Conservation (phyloP, 92 coral and sea anemone species). For the Actinernus sp. region DNA sequence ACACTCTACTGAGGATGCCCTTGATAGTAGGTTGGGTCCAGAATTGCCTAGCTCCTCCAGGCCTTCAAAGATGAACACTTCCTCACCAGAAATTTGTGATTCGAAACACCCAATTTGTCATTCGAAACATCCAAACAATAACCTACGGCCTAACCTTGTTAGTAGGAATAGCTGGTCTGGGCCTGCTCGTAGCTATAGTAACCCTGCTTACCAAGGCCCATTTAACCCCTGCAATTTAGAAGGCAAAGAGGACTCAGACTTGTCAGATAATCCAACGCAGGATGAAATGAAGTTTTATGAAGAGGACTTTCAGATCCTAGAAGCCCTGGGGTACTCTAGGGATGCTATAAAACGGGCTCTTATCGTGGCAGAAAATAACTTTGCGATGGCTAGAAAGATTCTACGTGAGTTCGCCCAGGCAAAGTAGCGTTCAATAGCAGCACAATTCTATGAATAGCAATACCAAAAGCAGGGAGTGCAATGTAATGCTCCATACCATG, state of each 20-base stretch:
- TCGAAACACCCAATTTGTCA: slow-evolving; percentile 1
- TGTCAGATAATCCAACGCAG: slow-evolving; percentile 31
- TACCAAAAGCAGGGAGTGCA: no score
- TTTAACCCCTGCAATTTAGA: slow-evolving; percentile 77
- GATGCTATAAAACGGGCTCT: slow-evolving; percentile 95
- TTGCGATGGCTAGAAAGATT: slow-evolving; percentile 99
- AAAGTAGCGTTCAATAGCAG: slow-evolving; percentile 4
- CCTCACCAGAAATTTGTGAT: slow-evolving; percentile 33
- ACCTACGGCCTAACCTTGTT: slow-evolving; percentile 38
- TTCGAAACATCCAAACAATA: slow-evolving; percentile 13
- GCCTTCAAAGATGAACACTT: slow-evolving; percentile 11
- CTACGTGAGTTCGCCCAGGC: slow-evolving; percentile 90
- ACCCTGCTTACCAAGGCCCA: slow-evolving; percentile 83
- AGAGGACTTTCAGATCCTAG: slow-evolving; percentile 97
- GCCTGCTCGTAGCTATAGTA: slow-evolving; percentile 79
- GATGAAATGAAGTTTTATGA: slow-evolving; percentile 91
- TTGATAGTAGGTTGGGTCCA: slow-evolving; percentile 14
- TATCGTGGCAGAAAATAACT: slow-evolving; percentile 97
- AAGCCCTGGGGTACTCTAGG: slow-evolving; percentile 93
- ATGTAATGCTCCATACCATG: no score
- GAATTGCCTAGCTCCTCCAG: slow-evolving; percentile 6
- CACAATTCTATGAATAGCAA: no score
- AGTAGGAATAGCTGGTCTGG: slow-evolving; percentile 86
- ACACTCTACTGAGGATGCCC: slow-evolving; percentile 66
- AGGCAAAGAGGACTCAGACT: slow-evolving; percentile 41